Evolutionary conservation across 2,113 vertebrate species (phyloP), one percentile per base, ranked within the genome.

Genomic region (Mobula birostris): DNA sequence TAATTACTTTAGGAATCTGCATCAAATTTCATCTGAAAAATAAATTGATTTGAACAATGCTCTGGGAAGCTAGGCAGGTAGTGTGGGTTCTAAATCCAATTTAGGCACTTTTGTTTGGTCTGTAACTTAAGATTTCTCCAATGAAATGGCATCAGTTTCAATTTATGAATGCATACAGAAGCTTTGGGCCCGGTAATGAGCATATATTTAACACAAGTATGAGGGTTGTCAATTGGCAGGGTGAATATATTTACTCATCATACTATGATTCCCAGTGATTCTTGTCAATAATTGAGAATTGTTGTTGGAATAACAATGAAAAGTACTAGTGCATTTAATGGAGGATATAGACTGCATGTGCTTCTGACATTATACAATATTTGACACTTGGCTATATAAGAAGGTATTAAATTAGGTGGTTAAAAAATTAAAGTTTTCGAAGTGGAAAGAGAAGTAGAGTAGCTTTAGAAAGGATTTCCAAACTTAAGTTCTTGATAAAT

Each of bases 1-100:
- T 90, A 90, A 90, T 90, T 90, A 32, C 85, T 66, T 90, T 90
- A 32, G 61, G 85, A 90, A 66, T 90, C 85, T 32, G 61, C 61
- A 68, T 90, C n/a, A 21, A 63, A 66, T 90, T 90, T 66, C 61
- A 90, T 61, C 66, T 36, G 61, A 90, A 90, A 90, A 58, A 32
- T 90, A 90, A 90, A 66, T 90, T 66, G 63, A 90, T 32, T 14
- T 32, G 85, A 61, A 19, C 85, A 14, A 66, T 90, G 14, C 85
- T 66, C 32, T 68, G 29, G 85, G 29, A 19, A 15, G 15, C 61
- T 63, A 88, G 58, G 85, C 29, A 66, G n/a, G 61, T 17, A 63
- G 14, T 19, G 32, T 32, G 63, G 29, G 58, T 90, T 90, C 14
- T n/a, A 32, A 90, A 90, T 12, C 82, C 56, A 56, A 85, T 61